Conservation (phyloP, 92 coral and sea anemone genomes). For the Siderastrea siderea region DNA sequence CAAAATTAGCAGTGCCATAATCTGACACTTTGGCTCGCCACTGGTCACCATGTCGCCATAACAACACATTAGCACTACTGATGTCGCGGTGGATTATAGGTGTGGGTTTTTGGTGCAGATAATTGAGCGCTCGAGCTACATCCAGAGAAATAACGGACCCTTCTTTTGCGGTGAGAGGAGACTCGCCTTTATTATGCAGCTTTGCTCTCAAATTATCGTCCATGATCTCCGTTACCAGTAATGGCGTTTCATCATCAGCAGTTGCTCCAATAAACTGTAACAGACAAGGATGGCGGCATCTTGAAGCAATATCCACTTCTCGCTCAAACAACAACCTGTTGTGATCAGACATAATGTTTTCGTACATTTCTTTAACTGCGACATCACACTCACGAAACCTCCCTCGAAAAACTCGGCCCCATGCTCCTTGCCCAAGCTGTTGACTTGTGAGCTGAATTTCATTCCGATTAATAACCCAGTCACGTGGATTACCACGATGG, state of each 20-base stretch:
- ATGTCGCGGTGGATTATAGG: too few relatives aligned
- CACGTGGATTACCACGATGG: background rate
- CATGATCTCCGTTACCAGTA: conserved; percentile 76
- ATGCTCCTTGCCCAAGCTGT: conserved; percentile 71
- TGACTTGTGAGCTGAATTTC: conserved; percentile 70
- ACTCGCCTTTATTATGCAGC: background rate
- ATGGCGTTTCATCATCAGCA: conserved; percentile 57
- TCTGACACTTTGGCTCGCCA: too few relatives aligned
- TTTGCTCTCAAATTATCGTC: conserved; percentile 59
- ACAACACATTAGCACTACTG: too few relatives aligned
- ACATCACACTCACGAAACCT: conserved; percentile 66
- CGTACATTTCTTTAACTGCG: conserved; percentile 82
- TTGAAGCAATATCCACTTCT: conserved; percentile 81
- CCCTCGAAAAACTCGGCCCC: conserved; percentile 77
- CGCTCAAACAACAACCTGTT: conserved; percentile 77
- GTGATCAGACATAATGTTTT: conserved; percentile 64
- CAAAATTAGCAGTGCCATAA: too few relatives aligned
- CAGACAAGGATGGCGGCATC: conserved; percentile 83
- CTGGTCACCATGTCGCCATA: too few relatives aligned
- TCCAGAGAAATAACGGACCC: too few relatives aligned
- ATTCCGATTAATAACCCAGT: conserved; percentile 74
- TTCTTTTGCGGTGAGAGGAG: too few relatives aligned
- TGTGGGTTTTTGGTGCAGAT: too few relatives aligned
- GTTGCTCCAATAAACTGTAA: conserved; percentile 88
- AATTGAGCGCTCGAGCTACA: too few relatives aligned